Base-by-base conservation (phyloP, 2,797 vertebrate genomes). In the Takifugu rubripes region DNA sequence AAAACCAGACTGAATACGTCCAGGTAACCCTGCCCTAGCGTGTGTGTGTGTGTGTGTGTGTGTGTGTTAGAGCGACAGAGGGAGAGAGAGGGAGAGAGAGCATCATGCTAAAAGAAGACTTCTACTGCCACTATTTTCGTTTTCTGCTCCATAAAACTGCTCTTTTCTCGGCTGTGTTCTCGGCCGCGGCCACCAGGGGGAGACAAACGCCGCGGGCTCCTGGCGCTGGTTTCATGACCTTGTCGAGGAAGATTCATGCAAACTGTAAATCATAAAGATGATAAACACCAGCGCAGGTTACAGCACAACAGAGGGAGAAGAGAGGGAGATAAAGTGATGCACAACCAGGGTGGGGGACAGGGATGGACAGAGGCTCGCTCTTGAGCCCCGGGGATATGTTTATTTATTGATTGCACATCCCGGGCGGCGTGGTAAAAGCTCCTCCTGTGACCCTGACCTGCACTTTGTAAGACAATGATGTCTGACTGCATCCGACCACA, bases 391-490 rank as follows among this genome's bases (percentile, higher is more conserved):
- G 64, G 68, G 68, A 82, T 74, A 47, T 58, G 68, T 65, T 72
- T 59, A 70, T 47, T 27, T 79, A 86, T 84, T 78, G 78, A 82
- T 86, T 80, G 61, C 59, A 64, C 71, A 72, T 78, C 63, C 68
- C 36, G 66, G 62, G 14, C 50, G 3, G 25, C 43, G 43, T 40
- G 65, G 63, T 79, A 56, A 79, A 77, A 79, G 75, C 59, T 64
- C 71, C 68, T 84, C 64, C 63, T 68, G 24, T 79, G 76, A 82
- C 78, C 78, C 72, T 70, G 81, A 78, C 49, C 68, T 45, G 17
- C 43, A 12, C 43, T 65, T 66, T 70, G 72, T 78, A 69, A 79
- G 77, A 80, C 75, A 74, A 84, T 79, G 57, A 62, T 62, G 31
- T 58, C 25, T 51, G 44, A 25, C 65, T 58, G 67, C 42, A 43